Evolutionary conservation across 2,888 invertebrate genomes (phyloP), one percentile per base, ranked within the genome.

Genomic region (Petrolisthes manimaculis): DNA sequence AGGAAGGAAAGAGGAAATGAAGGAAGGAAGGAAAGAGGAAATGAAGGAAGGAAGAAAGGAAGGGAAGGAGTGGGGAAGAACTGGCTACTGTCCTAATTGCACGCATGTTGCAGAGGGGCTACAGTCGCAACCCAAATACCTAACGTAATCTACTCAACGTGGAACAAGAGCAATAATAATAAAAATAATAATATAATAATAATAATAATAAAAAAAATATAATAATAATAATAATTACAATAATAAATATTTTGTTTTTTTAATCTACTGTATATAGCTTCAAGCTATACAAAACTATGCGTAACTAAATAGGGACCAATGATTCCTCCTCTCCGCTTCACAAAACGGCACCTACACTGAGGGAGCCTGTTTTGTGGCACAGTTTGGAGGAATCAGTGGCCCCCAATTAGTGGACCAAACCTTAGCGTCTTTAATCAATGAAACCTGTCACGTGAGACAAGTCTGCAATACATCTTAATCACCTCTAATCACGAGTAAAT

Each of bases 161-260:
- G n/a, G 24, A n/a, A 5, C 24, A 24, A 21, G 9, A 4, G 12
- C 9, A 79, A 75, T 55, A 79, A 79, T 54, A 54, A 54, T 54
- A 79, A 79, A 4, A 54, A 74, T 74, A 74, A 55, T 9, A 9
- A 8, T 21, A 81, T 61, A 56, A 54, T 21, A 55, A 55, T 61
- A 81, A 61, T 21, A 81, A 80, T 18, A 80, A 54, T 55, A 80
- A 54, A 4, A 80, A 80, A 1, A 80, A 80, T 80, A 80, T 80
- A 80, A 80, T 80, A 80, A 55, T 55, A 2, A 80, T 55, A 55
- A 55, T 4, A 21, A 53, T 80, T 55, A 80, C 51, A 21, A 55
- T 6, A 55, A 37, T 37, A 37, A 37, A 37, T 37, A 37, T 37
- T 37, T 37, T 37, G 37, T 37, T 2, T 37, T 37, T 37, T 37